These are phyloP conservation scores for Aphaenogaster rudis DNA, from an alignment of 1,140 invertebrate genomes.

Conservation along the genomic window DNA sequence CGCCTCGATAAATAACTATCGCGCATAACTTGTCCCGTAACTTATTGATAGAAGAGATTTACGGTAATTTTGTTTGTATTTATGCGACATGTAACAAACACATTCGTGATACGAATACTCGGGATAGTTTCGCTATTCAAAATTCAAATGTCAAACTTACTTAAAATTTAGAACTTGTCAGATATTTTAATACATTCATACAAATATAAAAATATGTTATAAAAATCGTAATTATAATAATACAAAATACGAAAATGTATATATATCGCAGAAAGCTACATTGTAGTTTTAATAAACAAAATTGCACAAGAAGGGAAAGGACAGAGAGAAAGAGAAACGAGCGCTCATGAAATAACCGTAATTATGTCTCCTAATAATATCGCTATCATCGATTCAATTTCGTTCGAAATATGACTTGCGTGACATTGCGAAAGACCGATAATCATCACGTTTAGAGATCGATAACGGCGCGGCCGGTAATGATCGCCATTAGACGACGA, in stretches of 20 bases:
- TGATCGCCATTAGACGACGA: conserved; percentile 57
- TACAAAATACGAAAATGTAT: neutral
- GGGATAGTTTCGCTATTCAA: neutral
- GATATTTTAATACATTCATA: neutral
- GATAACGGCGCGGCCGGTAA: conserved; percentile 55
- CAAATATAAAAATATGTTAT: neutral
- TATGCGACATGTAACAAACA: neutral
- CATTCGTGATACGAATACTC: neutral
- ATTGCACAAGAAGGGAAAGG: neutral
- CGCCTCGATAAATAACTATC: conserved; percentile 44
- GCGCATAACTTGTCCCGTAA: conserved; percentile 36
- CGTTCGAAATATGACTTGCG: conserved; percentile 57
- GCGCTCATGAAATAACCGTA: conserved; percentile 14
- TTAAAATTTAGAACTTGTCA: neutral
- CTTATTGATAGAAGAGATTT: conserved; percentile 40
- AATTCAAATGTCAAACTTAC: neutral
- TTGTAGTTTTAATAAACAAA: neutral
- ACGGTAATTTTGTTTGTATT: conserved; percentile 27
- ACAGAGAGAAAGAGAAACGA: neutral
- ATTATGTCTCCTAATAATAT: conserved; percentile 61
- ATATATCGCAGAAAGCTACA: neutral
- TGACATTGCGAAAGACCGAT: conserved; percentile 56
- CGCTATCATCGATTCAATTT: conserved; percentile 60
- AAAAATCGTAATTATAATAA: neutral
- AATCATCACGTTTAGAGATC: conserved; percentile 64